phyloP scores from a whole-genome alignment of 2,797 vertebrate species.

The Tokudaia tokunoshimensis region DNA sequence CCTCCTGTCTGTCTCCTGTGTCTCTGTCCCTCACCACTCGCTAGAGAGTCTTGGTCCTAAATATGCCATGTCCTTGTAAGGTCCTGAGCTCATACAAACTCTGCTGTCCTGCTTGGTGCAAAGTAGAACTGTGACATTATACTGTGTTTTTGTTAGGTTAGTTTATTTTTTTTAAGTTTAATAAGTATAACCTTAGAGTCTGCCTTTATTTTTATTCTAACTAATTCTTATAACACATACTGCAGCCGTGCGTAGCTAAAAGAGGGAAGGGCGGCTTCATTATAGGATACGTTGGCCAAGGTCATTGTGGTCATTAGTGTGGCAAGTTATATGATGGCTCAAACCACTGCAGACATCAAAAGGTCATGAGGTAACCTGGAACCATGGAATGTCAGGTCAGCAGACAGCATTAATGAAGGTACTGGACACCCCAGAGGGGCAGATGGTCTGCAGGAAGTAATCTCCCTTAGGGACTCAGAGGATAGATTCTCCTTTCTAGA shows the following conservation, averaged over 20 bases:
- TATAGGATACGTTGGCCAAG: background rate
- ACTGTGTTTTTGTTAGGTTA: background rate
- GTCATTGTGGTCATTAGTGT: background rate
- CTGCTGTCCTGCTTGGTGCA: background rate
- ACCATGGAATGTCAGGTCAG: background rate
- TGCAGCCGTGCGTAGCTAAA: background rate
- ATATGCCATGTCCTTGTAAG: background rate
- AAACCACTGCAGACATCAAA: background rate
- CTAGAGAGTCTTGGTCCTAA: background rate
- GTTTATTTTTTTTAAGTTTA: background rate
- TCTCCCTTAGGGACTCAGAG: background rate
- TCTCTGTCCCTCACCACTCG: background rate
- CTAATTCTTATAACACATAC: background rate
- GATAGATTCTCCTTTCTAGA: background rate
- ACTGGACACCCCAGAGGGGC: fast-evolving
- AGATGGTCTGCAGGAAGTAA: background rate
- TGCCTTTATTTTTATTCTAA: background rate
- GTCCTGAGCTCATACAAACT: background rate
- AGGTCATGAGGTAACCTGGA: background rate
- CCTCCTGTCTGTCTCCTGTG: background rate
- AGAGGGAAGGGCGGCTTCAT: background rate
- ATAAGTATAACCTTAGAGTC: background rate
- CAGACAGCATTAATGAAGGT: background rate
- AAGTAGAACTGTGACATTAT: background rate
- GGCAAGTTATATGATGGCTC: background rate